phyloP scores from a whole-genome alignment of 2,797 vertebrate genomes.

The Molossus molossus region DNA sequence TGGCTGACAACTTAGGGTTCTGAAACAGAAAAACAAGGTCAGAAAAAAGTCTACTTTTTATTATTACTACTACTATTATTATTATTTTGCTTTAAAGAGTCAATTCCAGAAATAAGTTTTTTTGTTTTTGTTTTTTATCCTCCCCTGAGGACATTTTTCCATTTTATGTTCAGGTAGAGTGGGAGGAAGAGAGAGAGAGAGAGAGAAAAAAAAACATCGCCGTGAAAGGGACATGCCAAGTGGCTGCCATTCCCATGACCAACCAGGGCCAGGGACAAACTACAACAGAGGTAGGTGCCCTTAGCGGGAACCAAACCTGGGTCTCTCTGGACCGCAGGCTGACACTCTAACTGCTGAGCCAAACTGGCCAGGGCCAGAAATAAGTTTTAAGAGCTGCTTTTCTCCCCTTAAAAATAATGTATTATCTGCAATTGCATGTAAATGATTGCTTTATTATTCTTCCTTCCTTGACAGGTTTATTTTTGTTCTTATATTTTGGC shows the following conservation, averaged over 20 bases:
- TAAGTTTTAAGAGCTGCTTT: not conserved
- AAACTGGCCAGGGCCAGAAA: not conserved
- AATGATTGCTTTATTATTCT: not conserved
- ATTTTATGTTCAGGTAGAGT: too few species aligned
- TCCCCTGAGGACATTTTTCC: too few species aligned
- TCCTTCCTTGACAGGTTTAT: not conserved
- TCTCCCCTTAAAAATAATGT: not conserved
- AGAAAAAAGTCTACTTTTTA: slow-evolving; percentile 35
- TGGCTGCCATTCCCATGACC: too few species aligned
- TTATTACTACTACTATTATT: not conserved
- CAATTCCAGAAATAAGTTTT: slow-evolving; percentile 36
- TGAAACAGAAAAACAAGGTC: slow-evolving; percentile 11
- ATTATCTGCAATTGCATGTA: not conserved
- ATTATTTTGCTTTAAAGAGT: not conserved
- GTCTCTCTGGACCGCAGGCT: too few species aligned
- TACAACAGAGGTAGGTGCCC: too few species aligned
- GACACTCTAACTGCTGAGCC: too few species aligned
- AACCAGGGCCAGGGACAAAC: too few species aligned
- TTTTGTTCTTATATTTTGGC: not conserved
- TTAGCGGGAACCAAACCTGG: too few species aligned
- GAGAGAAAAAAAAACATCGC: too few species aligned
- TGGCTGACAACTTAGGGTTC: not conserved
- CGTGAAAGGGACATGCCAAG: too few species aligned
- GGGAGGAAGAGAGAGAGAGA: too few species aligned
- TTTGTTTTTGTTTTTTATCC: too few species aligned